Evolutionary conservation across 2,113 vertebrate genomes (phyloP).

Genomic region (Gasterosteus aculeatus): DNA sequence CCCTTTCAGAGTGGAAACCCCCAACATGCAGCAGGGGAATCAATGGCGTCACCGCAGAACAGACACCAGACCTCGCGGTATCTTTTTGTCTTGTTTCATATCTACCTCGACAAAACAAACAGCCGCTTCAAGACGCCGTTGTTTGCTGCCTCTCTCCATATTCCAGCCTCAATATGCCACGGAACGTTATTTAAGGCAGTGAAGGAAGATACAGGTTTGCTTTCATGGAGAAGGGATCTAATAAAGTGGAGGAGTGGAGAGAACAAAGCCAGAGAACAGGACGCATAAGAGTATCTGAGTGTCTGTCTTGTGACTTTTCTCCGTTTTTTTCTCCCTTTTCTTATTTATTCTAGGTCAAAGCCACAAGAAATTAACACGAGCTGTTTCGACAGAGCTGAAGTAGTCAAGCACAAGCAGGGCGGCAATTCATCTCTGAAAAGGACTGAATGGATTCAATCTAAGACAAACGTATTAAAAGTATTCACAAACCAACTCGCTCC

Average conservation of each 20-base stretch:
- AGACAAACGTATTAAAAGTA: conserved; percentile 8
- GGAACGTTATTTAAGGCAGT: conserved; percentile 44
- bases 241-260: conserved; percentile 16
- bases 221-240: conserved; percentile 27
- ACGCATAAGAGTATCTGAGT: neutral
- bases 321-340: neutral
- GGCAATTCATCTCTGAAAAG: conserved; percentile 31
- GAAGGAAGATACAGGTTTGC: conserved; percentile 28
- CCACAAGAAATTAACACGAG: neutral
- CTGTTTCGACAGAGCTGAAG: conserved; percentile 25
- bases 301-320: conserved; percentile 26
- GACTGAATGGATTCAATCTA: conserved; percentile 25
- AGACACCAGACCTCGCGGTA: conserved; percentile 43
- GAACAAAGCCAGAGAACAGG: neutral
- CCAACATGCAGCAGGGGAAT: conserved; percentile 73
- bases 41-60: conserved; percentile 65
- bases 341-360: conserved; percentile 37
- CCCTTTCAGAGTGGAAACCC: conserved; percentile 79
- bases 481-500: conserved; percentile 5
- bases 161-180: conserved; percentile 44
- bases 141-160: conserved; percentile 20
- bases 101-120: conserved; percentile 2
- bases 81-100: conserved; percentile 7
- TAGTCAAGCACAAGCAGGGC: conserved; percentile 17
- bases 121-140: conserved; percentile 20